These are phyloP conservation scores for Holotrichia oblita DNA, from an alignment of 1,140 invertebrate genomes.

Conservation along the genomic window DNA sequence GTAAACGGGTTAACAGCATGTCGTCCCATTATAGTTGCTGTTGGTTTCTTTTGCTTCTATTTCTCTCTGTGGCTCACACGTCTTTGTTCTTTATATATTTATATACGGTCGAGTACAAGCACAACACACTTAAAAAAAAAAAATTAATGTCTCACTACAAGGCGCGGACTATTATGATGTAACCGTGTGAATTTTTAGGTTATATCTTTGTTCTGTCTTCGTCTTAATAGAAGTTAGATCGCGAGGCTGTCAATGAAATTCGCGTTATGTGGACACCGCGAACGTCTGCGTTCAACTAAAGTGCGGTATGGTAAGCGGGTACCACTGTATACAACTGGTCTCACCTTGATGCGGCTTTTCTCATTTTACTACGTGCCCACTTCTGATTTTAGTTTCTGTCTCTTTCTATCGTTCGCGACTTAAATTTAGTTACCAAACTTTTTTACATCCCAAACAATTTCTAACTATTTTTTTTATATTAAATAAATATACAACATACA, in stretches of 20 bases:
- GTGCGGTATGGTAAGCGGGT: background rate
- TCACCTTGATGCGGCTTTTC: conserved; percentile 15
- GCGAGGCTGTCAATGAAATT: background rate
- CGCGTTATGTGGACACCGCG: conserved; percentile 1
- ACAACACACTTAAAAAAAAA: background rate
- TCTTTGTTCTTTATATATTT: background rate
- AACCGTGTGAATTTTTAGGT: background rate
- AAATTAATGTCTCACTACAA: background rate
- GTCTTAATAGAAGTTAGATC: background rate
- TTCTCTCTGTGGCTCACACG: background rate
- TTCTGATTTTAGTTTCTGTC: background rate
- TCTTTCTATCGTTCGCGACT: background rate
- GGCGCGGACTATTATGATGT: background rate
- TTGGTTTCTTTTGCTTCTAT: conserved; percentile 2
- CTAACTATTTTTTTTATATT: too few species aligned
- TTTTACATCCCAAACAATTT: too few species aligned
- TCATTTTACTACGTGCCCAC: conserved; percentile 9
- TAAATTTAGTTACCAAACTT: background rate
- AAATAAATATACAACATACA: too few species aligned
- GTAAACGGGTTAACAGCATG: conserved; percentile 16
- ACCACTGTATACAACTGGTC: conserved; percentile 6
- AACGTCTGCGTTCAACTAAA: conserved; percentile 1
- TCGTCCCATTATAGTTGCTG: conserved; percentile 7
- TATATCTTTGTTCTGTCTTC: background rate
- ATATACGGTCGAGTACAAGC: background rate